Evolutionary conservation across 2,888 invertebrate genomes (phyloP), one percentile per base, ranked within the genome.

Genomic region (Parnassius orleans): DNA sequence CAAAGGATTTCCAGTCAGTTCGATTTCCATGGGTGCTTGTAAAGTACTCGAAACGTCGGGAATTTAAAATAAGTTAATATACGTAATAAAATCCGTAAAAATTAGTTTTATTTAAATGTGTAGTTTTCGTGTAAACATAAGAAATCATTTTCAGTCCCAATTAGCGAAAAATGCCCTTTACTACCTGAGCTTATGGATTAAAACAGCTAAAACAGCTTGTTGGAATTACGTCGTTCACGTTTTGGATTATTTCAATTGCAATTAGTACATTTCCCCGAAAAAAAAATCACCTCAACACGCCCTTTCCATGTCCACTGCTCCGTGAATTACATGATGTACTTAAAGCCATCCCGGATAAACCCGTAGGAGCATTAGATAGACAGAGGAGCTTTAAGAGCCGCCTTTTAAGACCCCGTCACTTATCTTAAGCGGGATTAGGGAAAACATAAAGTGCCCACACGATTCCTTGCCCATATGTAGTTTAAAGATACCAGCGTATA

Each of bases 241-340:
- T 48, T 41, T 42, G n/a, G 11, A 53, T 46, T 46, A 50, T 41
- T 15, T 41, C 48, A 53, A 50, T 56, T 63, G 62, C 57, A 62
- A 51, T 52, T 41, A 14, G 58, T 50, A 9, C n/a, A 24, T 62
- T 55, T 59, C 48, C 55, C 33, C 33, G 15, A 10, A 33, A 48
- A 58, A 63, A 59, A 63, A 57, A 63, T 63, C 46, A 59, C 59
- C 52, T 55, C 50, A 55, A 59, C 63, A 63, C 63, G 63, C 63
- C 63, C 60, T 60, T 59, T 56, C 64, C 60, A 53, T 60, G 60
- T 57, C 57, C 60, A 53, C n/a, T 51, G 54, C 50, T 41, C 57
- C 60, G 50, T 50, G 64, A 60, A 57, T 63, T 63, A 63, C 54
- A 55, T 44, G 44, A 44, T 55, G 59, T 61, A 61, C 51, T 63